Evolutionary conservation across 64 coral and sea anemone genomes (phyloP).

Genomic region (Pocillopora verrucosa): DNA sequence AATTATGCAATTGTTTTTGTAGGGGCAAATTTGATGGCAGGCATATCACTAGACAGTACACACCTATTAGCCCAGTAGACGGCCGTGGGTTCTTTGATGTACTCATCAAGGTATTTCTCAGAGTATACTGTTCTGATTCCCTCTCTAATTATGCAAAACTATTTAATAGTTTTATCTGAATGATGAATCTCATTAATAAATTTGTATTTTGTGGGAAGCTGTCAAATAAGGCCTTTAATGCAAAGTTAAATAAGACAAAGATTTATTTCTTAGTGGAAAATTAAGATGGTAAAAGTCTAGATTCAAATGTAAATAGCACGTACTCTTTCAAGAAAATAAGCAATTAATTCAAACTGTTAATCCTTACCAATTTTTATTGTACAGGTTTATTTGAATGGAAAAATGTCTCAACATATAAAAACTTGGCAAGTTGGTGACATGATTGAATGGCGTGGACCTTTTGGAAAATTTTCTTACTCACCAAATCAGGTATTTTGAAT

Average conservation of each 20-base stretch:
- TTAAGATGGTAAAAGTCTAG: too few relatives aligned
- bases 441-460: slow-evolving; percentile 62
- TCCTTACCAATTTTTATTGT: not conserved
- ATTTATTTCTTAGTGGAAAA: too few relatives aligned
- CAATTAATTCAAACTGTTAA: not conserved
- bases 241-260: too few relatives aligned
- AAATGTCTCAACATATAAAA: slow-evolving; percentile 49
- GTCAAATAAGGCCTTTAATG: too few relatives aligned
- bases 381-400: slow-evolving; percentile 59
- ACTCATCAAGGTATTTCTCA: slow-evolving; percentile 67
- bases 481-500: slow-evolving; percentile 38
- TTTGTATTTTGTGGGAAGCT: too few relatives aligned
- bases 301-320: too few relatives aligned
- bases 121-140: not conserved
- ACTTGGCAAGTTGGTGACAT: slow-evolving; percentile 55
- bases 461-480: slow-evolving; percentile 47
- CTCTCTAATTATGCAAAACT: not conserved
- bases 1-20: too few relatives aligned
- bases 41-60: slow-evolving; percentile 73
- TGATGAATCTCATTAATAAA: too few relatives aligned
- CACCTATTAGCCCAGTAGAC: slow-evolving; percentile 42
- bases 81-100: slow-evolving; percentile 63
- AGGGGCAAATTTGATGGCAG: slow-evolving; percentile 52
- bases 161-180: too few relatives aligned
- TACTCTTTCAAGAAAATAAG: too few relatives aligned